Base-by-base conservation (phyloP, 2,797 vertebrate genomes). In the Semotilus atromaculatus region DNA sequence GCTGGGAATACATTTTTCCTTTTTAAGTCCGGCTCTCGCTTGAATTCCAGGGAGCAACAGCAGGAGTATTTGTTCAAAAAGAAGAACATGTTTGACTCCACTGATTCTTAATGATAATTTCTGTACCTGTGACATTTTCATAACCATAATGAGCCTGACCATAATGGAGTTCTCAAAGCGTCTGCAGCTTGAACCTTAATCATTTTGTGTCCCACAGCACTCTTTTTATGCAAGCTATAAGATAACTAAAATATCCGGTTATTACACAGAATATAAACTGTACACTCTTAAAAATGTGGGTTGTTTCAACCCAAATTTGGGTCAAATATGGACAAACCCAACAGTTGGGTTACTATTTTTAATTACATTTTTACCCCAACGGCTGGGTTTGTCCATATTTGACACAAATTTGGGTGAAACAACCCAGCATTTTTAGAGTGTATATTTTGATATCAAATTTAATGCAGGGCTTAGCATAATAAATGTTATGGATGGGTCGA, bases 1-100 rank as follows among this genome's bases (percentile, higher is more conserved):
- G 64, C 82, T 84, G 82, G 74, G 82, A 84, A 84, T 84, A 84
- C 82, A 84, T 77, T 84, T 84, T 60, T 62, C 74, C 48, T 84
- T 84, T 68, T 84, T 43, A 84, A 84, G 73, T 77, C 26, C 5
- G 26, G 26, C 74, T 78, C 64, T 34, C 2, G 14, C 64, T 60
- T 71, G 51, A 45, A 78, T 77, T 78, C 26, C 82, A 70, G 38
- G 64, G 45, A 21, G 72, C 62, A 51, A 78, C 64, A 51, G 38
- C 31, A n/a, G 0, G 55, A 26, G 66, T 73, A 80, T 70, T 58
- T 76, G 82, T 75, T 80, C 64, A 66, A 58, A 55, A 77, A 66
- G 34, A 76, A 67, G 73, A 58, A 55, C 74, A 13, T 84, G 73
- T 68, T 84, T 84, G 74, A 76, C 82, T 77, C 77, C 21, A 77